These are phyloP conservation scores for Cylloceria caligata DNA, from an alignment of 2,888 invertebrate genomes.

Conservation along the genomic window DNA sequence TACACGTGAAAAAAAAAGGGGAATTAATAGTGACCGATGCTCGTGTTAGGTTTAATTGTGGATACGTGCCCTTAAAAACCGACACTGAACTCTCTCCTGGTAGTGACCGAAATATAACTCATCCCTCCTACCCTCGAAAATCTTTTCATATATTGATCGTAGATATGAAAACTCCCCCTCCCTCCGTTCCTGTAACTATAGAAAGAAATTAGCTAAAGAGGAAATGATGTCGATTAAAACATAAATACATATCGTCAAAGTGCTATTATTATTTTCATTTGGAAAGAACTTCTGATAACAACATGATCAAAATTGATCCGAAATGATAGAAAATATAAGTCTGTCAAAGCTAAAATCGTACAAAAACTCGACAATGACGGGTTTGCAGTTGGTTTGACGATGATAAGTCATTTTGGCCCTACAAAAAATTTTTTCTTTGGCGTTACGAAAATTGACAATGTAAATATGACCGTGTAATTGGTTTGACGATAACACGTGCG, in stretches of 20 bases:
- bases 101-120: neutral
- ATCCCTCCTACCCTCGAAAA: neutral
- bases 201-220: no score
- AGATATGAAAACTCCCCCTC: neutral
- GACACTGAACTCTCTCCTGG: conserved; percentile 3
- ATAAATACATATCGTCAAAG: no score
- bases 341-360: no score
- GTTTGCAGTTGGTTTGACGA: neutral
- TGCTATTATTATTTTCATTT: no score
- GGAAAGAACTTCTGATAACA: no score
- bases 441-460: conserved; percentile 42
- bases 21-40: conserved; percentile 10
- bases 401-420: neutral
- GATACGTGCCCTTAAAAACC: conserved; percentile 14
- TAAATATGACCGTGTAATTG: conserved; percentile 53
- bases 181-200: no score
- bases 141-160: neutral
- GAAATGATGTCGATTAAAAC: no score
- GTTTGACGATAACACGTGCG: conserved; percentile 60
- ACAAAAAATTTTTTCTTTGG: neutral
- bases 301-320: no score
- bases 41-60: neutral
- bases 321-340: no score
- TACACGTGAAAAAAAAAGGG: neutral
- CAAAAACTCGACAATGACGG: neutral